Conservation (phyloP, 2,888 invertebrate genomes). For the Falcaria lacertinaria region DNA sequence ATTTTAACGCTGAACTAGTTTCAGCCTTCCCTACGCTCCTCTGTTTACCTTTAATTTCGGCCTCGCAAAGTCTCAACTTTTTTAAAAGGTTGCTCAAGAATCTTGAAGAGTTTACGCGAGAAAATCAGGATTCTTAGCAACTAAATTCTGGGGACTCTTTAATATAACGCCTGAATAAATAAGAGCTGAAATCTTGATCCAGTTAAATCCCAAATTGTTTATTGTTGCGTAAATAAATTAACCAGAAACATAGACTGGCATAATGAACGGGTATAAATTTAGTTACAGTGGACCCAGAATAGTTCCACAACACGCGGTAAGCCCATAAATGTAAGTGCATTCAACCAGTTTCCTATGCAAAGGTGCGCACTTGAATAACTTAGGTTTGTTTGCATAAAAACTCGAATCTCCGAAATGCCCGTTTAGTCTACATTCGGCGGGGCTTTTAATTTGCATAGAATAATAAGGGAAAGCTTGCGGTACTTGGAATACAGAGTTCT, state of each 20-base stretch:
- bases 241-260: not conserved
- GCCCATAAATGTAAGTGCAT: conserved; percentile 55
- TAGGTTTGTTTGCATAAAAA: conserved; percentile 75
- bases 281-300: too few relatives aligned
- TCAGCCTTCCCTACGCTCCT: not conserved
- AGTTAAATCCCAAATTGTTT: not conserved
- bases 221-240: not conserved
- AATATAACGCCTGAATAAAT: not conserved
- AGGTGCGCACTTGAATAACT: conserved; percentile 73
- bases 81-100: not conserved
- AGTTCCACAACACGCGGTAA: conserved; percentile 28
- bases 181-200: not conserved
- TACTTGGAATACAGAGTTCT: conserved; percentile 47
- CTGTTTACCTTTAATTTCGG: conserved; percentile 3
- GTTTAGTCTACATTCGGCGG: conserved; percentile 62
- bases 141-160: not conserved
- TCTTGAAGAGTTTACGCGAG: not conserved
- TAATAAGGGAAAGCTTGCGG: conserved; percentile 65
- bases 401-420: conserved; percentile 70
- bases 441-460: conserved; percentile 72
- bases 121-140: not conserved
- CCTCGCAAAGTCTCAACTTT: not conserved
- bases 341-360: conserved; percentile 63
- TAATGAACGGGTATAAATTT: too few relatives aligned
- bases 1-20: not conserved